Evolutionary conservation across 2,888 invertebrate genomes (phyloP), one percentile per base, ranked within the genome.

Genomic region (Xestia sexstrigata): DNA sequence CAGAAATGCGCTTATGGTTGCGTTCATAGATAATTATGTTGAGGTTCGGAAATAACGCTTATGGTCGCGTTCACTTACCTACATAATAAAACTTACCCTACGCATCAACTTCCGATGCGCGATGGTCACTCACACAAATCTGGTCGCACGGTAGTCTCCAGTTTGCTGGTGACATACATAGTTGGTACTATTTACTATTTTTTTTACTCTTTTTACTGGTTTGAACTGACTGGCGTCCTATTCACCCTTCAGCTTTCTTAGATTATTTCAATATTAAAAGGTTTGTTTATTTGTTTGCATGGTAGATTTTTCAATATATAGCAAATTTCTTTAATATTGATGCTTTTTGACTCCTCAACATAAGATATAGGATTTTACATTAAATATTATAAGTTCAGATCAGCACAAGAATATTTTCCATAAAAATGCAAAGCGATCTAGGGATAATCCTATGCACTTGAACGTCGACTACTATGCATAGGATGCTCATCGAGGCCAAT

Each of bases 381-480:
- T 66, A 60, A n/a, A 45, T 66, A 45, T 70, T 69, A 45, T n/a
- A 30, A 26, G 35, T 35, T 70, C n/a, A 60, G n/a, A 39, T 42
- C 30, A 65, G 23, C 52, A 82, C 58, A 77, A 76, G 83, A 77
- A 80, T 67, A 70, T 78, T 66, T 62, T 70, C 20, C 42, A 83
- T 80, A 62, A 78, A 78, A 35, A 81, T 78, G 60, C 63, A 67
- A 83, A 70, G 47, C 23, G 15, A 6, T 49, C 23, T 17, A 42
- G 26, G 55, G 66, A 62, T 67, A 62, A 78, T 55, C 45, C 42
- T 55, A 66, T 62, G 78, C 60, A 39, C 30, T 62, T 62, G n/a
- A 55, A 42, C 60, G 60, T 42, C 23, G 15, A 55, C 47, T 77
- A 39, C 39, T 49, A 70, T 83, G 83, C 70, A 83, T 70, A 67